Conservation (phyloP, 2,113 vertebrate species). For the Phodopus roborovskii region DNA sequence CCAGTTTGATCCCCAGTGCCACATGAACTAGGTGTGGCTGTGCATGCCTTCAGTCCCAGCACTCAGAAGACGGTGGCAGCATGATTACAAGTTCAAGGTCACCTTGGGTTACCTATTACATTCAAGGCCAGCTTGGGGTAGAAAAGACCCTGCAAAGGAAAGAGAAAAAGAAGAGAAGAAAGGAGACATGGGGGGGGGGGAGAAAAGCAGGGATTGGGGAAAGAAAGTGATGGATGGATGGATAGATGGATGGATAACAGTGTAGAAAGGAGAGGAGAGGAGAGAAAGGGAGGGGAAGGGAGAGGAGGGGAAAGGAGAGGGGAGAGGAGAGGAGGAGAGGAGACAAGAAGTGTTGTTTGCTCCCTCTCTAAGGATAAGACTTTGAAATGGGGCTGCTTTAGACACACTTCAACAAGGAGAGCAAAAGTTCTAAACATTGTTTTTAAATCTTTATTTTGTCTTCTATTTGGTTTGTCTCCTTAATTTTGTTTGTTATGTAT, state of each 20-base stretch:
- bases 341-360: too few relatives aligned
- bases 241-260: too few relatives aligned
- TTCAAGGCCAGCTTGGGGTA: background rate
- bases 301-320: too few relatives aligned
- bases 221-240: background rate
- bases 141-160: background rate
- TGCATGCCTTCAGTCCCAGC: too few relatives aligned
- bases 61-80: background rate
- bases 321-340: background rate
- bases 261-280: background rate
- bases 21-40: too few relatives aligned
- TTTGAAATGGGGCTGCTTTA: background rate
- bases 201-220: too few relatives aligned
- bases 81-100: background rate
- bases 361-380: background rate
- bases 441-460: background rate
- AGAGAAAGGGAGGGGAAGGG: too few relatives aligned
- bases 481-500: slow-evolving; percentile 18
- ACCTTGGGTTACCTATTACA: too few relatives aligned
- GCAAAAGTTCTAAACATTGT: background rate
- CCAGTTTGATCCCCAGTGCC: background rate
- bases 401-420: background rate
- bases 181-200: background rate
- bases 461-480: background rate
- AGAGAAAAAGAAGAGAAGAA: background rate